A percentile compares a stretch with the other conserved stretches of the same genome.
These are phyloP conservation scores for Dendropsophus ebraccatus DNA, from an alignment of 2,113 vertebrate species.

Conservation along the genomic window DNA sequence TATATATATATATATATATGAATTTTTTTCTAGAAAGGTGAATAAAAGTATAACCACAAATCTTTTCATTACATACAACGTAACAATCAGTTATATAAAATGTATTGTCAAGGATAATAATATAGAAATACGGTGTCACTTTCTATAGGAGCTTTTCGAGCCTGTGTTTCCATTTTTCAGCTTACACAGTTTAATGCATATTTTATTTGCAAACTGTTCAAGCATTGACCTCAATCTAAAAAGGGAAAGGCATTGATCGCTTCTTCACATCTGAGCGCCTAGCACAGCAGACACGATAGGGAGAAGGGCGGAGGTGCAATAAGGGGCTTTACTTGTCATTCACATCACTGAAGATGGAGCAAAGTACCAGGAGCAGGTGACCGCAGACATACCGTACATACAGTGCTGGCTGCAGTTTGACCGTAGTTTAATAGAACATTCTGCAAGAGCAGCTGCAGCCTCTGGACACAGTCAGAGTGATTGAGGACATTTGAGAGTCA, in stretches of 20 bases:
- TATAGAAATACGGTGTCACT: background rate
- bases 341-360: background rate
- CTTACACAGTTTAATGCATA: slow-evolving; percentile 27
- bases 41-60: no score
- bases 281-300: background rate
- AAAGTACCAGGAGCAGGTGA: slow-evolving; percentile 10
- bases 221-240: slow-evolving; percentile 35
- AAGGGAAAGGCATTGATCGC: slow-evolving; percentile 32
- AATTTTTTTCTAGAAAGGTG: no score
- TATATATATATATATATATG: no score
- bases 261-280: slow-evolving; percentile 24
- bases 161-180: background rate
- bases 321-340: slow-evolving; percentile 25
- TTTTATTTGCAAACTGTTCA: background rate
- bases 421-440: background rate
- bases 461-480: slow-evolving; percentile 2
- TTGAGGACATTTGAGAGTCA: slow-evolving; percentile 3
- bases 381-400: background rate
- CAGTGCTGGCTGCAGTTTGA: background rate
- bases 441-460: slow-evolving; percentile 13
- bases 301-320: background rate
- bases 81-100: no score
- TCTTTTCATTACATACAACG: no score
- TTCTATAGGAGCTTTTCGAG: background rate
- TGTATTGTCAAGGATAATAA: background rate